These are phyloP conservation scores for Epinephelus moara DNA, from an alignment of 2,113 vertebrate species.

Conservation along the genomic window DNA sequence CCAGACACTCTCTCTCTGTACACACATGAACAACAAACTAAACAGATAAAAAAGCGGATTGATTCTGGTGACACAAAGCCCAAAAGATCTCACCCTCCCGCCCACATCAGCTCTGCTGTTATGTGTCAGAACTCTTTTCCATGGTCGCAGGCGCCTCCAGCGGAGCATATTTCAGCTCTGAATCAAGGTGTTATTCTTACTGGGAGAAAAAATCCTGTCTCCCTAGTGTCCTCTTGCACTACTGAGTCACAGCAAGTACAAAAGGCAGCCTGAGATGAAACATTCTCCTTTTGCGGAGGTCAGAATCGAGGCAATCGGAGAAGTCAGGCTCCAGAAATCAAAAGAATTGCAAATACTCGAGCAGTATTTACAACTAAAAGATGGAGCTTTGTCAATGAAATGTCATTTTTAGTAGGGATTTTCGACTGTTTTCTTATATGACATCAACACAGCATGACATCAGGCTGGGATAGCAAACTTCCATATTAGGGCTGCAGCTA, in stretches of 20 bases:
- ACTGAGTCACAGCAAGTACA: constrained; percentile 17
- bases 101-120: constrained; percentile 48
- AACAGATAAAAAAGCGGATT: constrained; percentile 26
- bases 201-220: constrained; percentile 34
- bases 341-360: not conserved
- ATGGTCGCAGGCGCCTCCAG: constrained; percentile 35
- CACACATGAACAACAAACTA: constrained; percentile 30
- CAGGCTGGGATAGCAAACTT: not conserved
- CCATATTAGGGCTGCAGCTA: not conserved
- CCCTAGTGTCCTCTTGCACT: constrained; percentile 16
- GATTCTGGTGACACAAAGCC: constrained; percentile 51
- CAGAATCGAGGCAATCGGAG: not conserved
- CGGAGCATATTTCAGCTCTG: constrained; percentile 51
- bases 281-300: constrained; percentile 8
- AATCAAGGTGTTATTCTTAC: constrained; percentile 66
- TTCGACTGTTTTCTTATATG: not conserved
- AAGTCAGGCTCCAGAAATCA: not conserved
- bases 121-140: constrained; percentile 57
- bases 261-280: constrained; percentile 32
- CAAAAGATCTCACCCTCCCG: constrained; percentile 31
- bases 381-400: not conserved
- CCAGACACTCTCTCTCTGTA: not conserved
- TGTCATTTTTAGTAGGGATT: not conserved
- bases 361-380: not conserved
- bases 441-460: not conserved